Percentiles rank a stretch among this genome's conserved stretches.
These are phyloP conservation scores for Heliconius congener DNA, from an alignment of 1,140 invertebrate genomes.

Conservation along the genomic window DNA sequence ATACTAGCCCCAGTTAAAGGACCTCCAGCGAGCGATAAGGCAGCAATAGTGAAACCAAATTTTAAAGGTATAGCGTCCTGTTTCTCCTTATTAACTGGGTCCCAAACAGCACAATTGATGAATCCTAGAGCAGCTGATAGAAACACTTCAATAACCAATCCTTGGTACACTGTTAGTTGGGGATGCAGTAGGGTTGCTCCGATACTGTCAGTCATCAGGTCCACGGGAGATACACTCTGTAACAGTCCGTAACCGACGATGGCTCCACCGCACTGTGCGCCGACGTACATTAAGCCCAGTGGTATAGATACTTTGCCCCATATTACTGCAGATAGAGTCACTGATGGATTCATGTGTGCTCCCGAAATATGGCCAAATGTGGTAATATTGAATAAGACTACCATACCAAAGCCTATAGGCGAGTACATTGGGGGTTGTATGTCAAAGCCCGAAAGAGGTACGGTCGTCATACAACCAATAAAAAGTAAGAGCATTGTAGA, in stretches of 20 bases:
- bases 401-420: slow-evolving; percentile 59
- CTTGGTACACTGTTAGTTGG: slow-evolving; percentile 64
- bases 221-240: slow-evolving; percentile 81
- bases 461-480: slow-evolving; percentile 63
- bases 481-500: slow-evolving; percentile 59
- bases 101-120: slow-evolving; percentile 86
- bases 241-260: slow-evolving; percentile 85
- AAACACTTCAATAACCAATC: slow-evolving; percentile 72
- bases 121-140: slow-evolving; percentile 87
- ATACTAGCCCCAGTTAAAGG: slow-evolving; percentile 88
- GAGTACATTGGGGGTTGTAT: slow-evolving; percentile 51
- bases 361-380: slow-evolving; percentile 87
- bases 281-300: slow-evolving; percentile 86
- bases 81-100: slow-evolving; percentile 76
- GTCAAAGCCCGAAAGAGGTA: slow-evolving; percentile 49
- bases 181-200: slow-evolving; percentile 83
- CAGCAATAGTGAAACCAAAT: slow-evolving; percentile 81
- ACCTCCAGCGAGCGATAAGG: slow-evolving; percentile 75
- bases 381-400: slow-evolving; percentile 80
- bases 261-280: slow-evolving; percentile 87
- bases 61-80: slow-evolving; percentile 80
- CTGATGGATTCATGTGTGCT: slow-evolving; percentile 89
- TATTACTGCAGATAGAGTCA: slow-evolving; percentile 86
- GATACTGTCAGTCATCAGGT: slow-evolving; percentile 64
- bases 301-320: slow-evolving; percentile 80